Evolutionary conservation across 2,888 invertebrate species (phyloP), one percentile per base, ranked within the genome.

Genomic region (Parochlus steinenii): DNA sequence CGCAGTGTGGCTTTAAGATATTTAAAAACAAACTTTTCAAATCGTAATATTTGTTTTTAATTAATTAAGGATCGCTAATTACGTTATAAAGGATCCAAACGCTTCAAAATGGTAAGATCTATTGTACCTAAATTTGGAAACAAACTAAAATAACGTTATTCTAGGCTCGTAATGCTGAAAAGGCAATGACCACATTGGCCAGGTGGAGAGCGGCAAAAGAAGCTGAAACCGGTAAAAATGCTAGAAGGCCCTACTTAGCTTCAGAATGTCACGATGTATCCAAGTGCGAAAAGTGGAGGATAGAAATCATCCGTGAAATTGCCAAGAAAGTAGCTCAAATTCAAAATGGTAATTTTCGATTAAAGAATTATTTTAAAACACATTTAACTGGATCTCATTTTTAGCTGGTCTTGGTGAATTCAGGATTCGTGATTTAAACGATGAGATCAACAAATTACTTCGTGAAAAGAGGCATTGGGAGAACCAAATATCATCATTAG

Each of bases 251-350:
- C 0, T 92, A 85, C 51, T 63, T 95, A 29, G 97, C 97, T 0
- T 87, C 92, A 0, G 92, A 97, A 52, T 98, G 97, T 62, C 77
- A 76, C 45, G 87, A 87, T 51, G 57, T 97, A 23, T 74, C 77
- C 24, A 86, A 89, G 53, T 87, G 92, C 22, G 95, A 98, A 54
- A 92, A 89, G 62, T 97, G 92, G 80, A 67, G 98, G 42, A 68
- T 90, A 57, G 95, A 98, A 56, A 92, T 99, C 40, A 87, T 98
- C 37, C 67, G 93, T 38, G 98, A 99, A 61, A 82, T 98, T 26
- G 90, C 97, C 0, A 86, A 92, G 52, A 99, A 98, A 65, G 97
- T 99, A 0, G 86, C 97, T 2, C 92, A 95, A 59, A 99, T 99
- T 54, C 98, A 99, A 56, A 97, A 97, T 62, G 90, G 81, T 79